Base-by-base conservation (phyloP, 2,797 vertebrate genomes). In the Helarctos malayanus region DNA sequence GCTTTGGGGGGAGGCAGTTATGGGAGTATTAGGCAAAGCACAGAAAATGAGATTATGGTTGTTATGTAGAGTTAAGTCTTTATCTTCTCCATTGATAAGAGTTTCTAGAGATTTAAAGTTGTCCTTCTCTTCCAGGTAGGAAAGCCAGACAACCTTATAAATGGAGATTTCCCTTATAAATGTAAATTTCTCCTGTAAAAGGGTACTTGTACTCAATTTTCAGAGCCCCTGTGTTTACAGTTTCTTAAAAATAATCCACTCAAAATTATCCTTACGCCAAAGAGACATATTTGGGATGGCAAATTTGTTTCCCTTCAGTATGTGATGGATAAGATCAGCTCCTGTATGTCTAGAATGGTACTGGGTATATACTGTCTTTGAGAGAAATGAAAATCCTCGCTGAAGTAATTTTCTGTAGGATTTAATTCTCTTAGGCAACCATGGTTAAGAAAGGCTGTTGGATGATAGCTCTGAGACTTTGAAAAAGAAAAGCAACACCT, bases 401-500 rank as follows among this genome's bases (percentile, higher is more conserved):
- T 59, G 13, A 93, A 90, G 63, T 85, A 56, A 49, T 78, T 88
- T 94, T 89, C 29, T 59, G 8, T 68, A 76, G 29, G 15, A 85
- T 75, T 95, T 78, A 78, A 79, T 95, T 94, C 11, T 71, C 16
- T 79, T 91, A 91, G 82, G 10, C 25, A 83, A 65, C n/a, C 25
- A 0, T 52, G 21, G 10, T 92, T 84, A 45, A 92, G 59, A 63
- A 94, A 92, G 19, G 3, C 68, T 81, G 6, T 73, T 91, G 59
- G 15, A 45, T 52, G n/a, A 89, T 47, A 57, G 16, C 15, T 59
- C 45, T 35, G 35, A 76, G 41, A 84, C 25, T 68, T 57, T 78
- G 54, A 78, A 45, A 93, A 57, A 71, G 16, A 78, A 57, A 92
- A 92, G 16, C 18, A 75, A 47, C 29, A 93, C 29, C 27, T 59